A percentile compares a stretch with the other conserved stretches of the same genome.
These are phyloP conservation scores for Drosophila paranaensis DNA, from an alignment of 2,888 invertebrate species.

Conservation along the genomic window DNA sequence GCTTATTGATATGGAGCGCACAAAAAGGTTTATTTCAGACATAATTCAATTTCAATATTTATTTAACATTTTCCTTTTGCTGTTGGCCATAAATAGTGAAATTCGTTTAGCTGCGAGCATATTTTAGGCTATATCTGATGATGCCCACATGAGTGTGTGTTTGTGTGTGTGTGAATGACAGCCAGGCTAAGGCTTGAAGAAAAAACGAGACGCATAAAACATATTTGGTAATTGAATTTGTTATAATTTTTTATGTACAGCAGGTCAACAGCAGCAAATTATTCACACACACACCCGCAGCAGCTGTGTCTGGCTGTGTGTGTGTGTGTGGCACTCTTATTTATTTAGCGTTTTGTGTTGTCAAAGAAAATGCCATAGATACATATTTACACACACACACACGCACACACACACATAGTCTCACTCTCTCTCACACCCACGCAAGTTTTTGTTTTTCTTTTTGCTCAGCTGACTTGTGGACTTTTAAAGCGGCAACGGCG, in stretches of 20 bases:
- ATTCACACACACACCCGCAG: constrained; percentile 23
- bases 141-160: constrained; percentile 1
- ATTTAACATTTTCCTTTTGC: constrained; percentile 15
- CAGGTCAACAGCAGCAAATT: constrained; percentile 58
- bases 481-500: constrained; percentile 30
- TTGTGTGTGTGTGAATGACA: not conserved
- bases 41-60: constrained; percentile 21
- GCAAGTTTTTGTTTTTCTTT: constrained; percentile 54
- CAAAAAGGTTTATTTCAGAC: constrained; percentile 12
- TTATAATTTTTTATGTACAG: constrained; percentile 65
- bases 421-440: not conserved
- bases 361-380: constrained; percentile 20
- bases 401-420: constrained; percentile 13
- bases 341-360: constrained; percentile 31
- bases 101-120: constrained; percentile 22
- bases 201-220: constrained; percentile 48
- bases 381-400: constrained; percentile 18
- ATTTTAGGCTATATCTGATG: constrained; percentile 17
- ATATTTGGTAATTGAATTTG: constrained; percentile 77
- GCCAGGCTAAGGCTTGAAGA: not conserved
- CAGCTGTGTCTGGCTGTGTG: constrained; percentile 18
- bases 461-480: constrained; percentile 71
- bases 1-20: not conserved
- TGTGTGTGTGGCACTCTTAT: constrained; percentile 12
- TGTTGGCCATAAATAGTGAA: constrained; percentile 29